phyloP scores from a whole-genome alignment of 2,888 invertebrate genomes.

The Drosophila pegasa region DNA sequence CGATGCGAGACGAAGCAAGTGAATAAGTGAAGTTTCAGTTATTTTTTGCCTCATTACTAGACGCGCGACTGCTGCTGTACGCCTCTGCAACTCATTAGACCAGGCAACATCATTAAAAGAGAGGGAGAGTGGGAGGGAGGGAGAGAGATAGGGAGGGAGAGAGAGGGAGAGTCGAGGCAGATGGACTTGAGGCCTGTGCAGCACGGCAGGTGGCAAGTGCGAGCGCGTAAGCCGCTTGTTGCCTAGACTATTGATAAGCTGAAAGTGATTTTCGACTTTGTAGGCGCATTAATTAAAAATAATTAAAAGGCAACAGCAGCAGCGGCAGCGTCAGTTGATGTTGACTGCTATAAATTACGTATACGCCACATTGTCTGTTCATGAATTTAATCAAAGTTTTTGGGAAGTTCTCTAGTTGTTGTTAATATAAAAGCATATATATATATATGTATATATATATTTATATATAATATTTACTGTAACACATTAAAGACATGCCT shows the following conservation, averaged over 20 bases:
- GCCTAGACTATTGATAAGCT: conserved; percentile 44
- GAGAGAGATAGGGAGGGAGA: background rate
- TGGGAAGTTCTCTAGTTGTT: conserved; percentile 1
- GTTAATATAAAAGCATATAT: conserved; percentile 8
- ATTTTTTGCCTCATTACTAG: conserved; percentile 69
- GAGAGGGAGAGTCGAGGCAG: background rate
- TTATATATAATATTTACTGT: no score
- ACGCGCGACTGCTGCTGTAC: conserved; percentile 20
- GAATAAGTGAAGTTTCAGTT: conserved; percentile 61
- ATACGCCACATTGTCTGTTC: conserved; percentile 56
- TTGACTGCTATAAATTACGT: conserved; percentile 48
- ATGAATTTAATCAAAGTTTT: conserved; percentile 52
- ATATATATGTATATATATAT: no score
- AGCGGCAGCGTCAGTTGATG: conserved; percentile 6
- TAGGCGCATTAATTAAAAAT: conserved; percentile 66
- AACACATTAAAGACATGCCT: conserved; percentile 34
- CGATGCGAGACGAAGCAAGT: background rate
- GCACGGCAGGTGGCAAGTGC: conserved; percentile 51
- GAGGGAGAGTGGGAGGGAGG: conserved; percentile 18
- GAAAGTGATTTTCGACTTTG: conserved; percentile 57
- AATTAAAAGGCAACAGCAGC: conserved; percentile 47
- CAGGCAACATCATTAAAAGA: conserved; percentile 66
- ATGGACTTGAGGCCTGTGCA: conserved; percentile 44
- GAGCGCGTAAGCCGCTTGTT: conserved; percentile 28
- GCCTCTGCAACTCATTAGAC: conserved; percentile 57